Conservation (phyloP, 2,888 invertebrate genomes). For the Cabera pusaria region DNA sequence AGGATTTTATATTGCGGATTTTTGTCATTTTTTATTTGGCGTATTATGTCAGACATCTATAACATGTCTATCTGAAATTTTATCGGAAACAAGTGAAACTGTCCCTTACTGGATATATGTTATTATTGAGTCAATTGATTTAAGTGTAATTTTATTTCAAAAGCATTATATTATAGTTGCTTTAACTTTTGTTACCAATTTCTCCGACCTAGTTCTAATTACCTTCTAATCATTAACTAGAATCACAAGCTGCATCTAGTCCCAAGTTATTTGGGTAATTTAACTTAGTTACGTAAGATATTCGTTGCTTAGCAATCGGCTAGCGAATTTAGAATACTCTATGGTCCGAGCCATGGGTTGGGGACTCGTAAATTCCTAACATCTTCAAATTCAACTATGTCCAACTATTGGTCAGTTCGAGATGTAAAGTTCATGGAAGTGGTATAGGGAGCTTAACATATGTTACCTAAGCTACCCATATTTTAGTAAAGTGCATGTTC, state of each 20-base stretch:
- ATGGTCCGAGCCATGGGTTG: constrained; percentile 66
- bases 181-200: too few relatives aligned
- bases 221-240: neutral
- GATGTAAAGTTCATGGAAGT: constrained; percentile 49
- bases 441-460: too few relatives aligned
- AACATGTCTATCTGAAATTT: too few relatives aligned
- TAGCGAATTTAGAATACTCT: constrained; percentile 64
- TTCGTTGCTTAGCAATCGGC: constrained; percentile 67
- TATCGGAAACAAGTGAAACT: too few relatives aligned
- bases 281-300: constrained; percentile 45
- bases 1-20: too few relatives aligned
- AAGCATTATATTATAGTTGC: too few relatives aligned
- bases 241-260: constrained; percentile 12
- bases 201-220: constrained; percentile 1
- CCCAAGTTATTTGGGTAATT: constrained; percentile 34
- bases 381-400: constrained; percentile 82
- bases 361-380: constrained; percentile 78
- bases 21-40: too few relatives aligned
- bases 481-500: neutral
- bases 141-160: too few relatives aligned
- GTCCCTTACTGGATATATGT: too few relatives aligned
- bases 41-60: too few relatives aligned
- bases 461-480: too few relatives aligned
- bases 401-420: constrained; percentile 68
- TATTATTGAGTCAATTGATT: too few relatives aligned